Base-by-base conservation (phyloP, 2,113 vertebrate species). In the Pogonocichla stellata region DNA sequence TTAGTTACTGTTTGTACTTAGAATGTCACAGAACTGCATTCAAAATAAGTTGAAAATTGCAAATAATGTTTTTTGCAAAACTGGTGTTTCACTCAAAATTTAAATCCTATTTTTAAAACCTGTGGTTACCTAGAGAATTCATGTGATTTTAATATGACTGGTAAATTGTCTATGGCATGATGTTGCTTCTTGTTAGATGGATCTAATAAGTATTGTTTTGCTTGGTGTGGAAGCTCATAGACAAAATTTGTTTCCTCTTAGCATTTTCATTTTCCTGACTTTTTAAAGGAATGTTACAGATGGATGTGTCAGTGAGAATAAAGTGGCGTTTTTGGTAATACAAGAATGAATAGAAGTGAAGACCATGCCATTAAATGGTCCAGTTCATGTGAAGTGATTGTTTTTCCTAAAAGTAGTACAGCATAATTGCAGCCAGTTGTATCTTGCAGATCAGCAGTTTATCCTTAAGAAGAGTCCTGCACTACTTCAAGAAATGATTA, bases 401-500 rank as follows among this genome's bases (percentile, higher is more conserved):
- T 22, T 22, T 29, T 66, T 20, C 75, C 10, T 66, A 48, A 17
- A 70, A 62, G 42, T 72, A 94, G 54, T 88, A 56, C 42, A 83
- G 45, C 6, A 4, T 93, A 93, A 94, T 66, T 91, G 43, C 62
- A 94, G 34, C 56, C 50, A 73, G 29, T 96, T 86, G 9, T 87
- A 65, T 96, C 72, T 98, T 98, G 22, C 96, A 99, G 99, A 99
- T 98, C 99, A 99, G 92, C 98, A 99, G 88, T 99, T 99, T 97
- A 99, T 99, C 94, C 97, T 99, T 93, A 99, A 99, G 97, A 99
- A 99, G 97, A 99, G 99, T 92, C 99, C 99, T 53, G 98, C 99
- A 9, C 98, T 99, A 42, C 99, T 99, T 75, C 99, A 99, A 97
- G 99, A 99, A 98, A 99, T 99, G 99, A 99, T 99, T 97, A 99